Base-by-base conservation (phyloP, 2,797 vertebrate genomes). In the Cygnus olor region DNA sequence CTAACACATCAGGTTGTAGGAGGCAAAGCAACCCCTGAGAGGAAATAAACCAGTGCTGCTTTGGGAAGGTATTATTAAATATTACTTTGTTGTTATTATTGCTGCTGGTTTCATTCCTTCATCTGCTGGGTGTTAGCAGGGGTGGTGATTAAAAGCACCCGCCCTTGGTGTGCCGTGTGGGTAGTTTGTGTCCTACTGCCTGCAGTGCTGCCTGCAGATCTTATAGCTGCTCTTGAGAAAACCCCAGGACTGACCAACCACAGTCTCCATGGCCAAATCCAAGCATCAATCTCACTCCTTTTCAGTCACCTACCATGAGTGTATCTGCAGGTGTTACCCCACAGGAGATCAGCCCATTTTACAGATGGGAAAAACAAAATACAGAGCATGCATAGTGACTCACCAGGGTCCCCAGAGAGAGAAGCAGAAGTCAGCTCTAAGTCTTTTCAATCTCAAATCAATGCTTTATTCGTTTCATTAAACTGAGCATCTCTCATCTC, bases 141-240 rank as follows among this genome's bases (percentile, higher is more conserved):
- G 57, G 14, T 51, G 74, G 54, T 85, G 19, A 32, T 51, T 81
- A 66, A 66, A 56, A 80, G 70, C 49, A 85, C 78, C 28, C 32
- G 16, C 30, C 32, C 32, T 13, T 0, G 0, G 10, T 0, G 1
- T 6, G 25, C 5, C 2, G 6, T 18, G n/a, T 11, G 9, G 51
- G 13, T 18, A 9, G 36, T 14, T 21, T 47, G 76, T 74, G 44
- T 40, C 18, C 2, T 16, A 25, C 79, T n/a, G 19, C 30, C 24
- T 36, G 38, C 22, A 7, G n/a, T 36, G 54, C 70, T 85, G 42
- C 38, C 88, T 4, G 0, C 1, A 2, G 24, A 10, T 42, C 51
- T 65, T 36, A 40, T 13, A 24, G 14, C 54, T 0, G 0, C 11
- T 27, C 17, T 0, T 11, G 56, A 58, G 60, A 7, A 32, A 16